Base-by-base conservation (phyloP, 1,140 invertebrate genomes). In the Papilio polytes region DNA sequence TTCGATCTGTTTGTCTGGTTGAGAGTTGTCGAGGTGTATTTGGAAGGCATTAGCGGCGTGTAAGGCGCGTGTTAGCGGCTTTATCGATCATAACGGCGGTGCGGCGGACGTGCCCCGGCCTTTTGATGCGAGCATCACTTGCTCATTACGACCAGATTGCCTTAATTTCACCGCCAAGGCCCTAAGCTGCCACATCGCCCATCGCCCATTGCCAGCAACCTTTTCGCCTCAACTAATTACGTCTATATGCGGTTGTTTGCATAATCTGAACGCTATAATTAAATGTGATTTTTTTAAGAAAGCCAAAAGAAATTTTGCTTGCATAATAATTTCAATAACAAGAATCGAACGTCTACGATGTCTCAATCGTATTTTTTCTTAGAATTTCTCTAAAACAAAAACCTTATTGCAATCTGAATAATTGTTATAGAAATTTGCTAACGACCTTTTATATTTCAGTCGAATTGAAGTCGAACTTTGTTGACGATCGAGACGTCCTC, bases 81-180 rank as follows among this genome's bases (percentile, higher is more conserved):
- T 70, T 70, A 70, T 70, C 63, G 63, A 70, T 70, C 63, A 70
- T 36, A 70, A 70, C 63, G 63, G 63, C 63, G 63, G 13, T 51
- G 48, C 63, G 22, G 63, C 63, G 22, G 63, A 70, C 63, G 63
- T 70, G 63, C 63, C 26, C 63, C 26, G 26, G 63, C 63, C 63
- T 70, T 31, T 36, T 70, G 63, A 70, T 70, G 63, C 13, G 63
- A 70, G 26, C 63, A 70, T 70, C 26, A 13, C 63, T 18, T 13
- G 12, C 63, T 70, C 26, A 70, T 70, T 70, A 70, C 63, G 12
- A 36, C 10, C 12, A 70, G 26, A 70, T 70, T 70, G 63, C 63
- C 63, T 70, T 36, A 70, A 36, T 70, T 31, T 70, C 13, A 26
- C 63, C 63, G 53, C 63, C 63, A 12, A 26, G 12, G 13, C 63